phyloP scores from a whole-genome alignment of 2,113 vertebrate species.

The Cochlearius cochlearius region DNA sequence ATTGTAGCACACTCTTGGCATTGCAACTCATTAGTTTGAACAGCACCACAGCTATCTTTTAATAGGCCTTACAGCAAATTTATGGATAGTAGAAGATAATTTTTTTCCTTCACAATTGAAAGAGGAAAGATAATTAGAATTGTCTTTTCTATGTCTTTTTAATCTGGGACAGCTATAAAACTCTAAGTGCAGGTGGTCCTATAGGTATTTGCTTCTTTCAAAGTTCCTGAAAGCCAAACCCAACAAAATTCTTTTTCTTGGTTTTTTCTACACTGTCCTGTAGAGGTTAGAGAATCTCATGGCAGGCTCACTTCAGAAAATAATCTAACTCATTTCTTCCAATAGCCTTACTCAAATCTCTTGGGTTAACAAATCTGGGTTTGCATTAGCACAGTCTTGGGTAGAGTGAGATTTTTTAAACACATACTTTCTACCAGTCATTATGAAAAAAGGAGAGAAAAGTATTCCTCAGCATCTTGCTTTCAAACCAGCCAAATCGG shows the following conservation, averaged over 20 bases:
- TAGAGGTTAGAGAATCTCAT: background rate
- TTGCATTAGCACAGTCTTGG: background rate
- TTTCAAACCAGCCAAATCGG: background rate
- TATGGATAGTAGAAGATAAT: background rate
- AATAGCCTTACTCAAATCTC: background rate
- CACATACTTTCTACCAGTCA: background rate
- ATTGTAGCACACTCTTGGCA: background rate
- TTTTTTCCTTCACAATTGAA: background rate
- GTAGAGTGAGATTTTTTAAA: background rate
- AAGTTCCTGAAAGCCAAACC: background rate
- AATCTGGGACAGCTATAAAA: background rate
- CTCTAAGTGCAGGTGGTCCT: background rate
- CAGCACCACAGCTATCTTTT: background rate
- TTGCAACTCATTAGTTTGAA: slow-evolving; percentile 11
- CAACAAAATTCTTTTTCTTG: background rate
- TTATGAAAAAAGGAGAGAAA: background rate
- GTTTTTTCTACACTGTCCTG: background rate
- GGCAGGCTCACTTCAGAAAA: background rate
- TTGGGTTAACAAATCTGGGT: background rate
- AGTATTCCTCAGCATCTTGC: background rate
- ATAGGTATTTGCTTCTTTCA: background rate
- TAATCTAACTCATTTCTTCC: background rate
- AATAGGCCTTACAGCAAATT: background rate
- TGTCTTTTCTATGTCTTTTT: background rate
- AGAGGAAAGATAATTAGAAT: background rate